These are phyloP conservation scores for Zophobas atratus DNA, from an alignment of 1,140 invertebrate genomes.

Conservation along the genomic window DNA sequence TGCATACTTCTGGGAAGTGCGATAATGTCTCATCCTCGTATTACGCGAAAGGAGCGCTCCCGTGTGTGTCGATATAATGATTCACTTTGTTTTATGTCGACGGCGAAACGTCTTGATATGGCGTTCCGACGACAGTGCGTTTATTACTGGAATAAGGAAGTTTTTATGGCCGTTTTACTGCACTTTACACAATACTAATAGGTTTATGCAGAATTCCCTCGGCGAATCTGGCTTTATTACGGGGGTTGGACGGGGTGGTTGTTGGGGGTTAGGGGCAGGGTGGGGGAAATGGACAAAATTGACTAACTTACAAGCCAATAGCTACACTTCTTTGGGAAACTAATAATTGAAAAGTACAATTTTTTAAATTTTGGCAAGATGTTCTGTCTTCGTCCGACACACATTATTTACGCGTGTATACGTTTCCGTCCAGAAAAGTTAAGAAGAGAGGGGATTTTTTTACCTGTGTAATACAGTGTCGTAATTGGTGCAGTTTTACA, in stretches of 20 bases:
- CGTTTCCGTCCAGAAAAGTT: no score
- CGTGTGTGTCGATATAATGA: conserved; percentile 7
- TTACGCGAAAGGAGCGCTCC: not conserved
- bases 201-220: conserved; percentile 16
- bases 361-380: no score
- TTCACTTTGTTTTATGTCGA: conserved; percentile 2
- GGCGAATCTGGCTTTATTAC: not conserved
- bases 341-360: no score
- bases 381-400: no score
- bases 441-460: no score
- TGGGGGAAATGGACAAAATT: no score
- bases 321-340: no score
- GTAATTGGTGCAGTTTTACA: no score
- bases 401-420: no score
- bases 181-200: conserved; percentile 34
- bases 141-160: conserved; percentile 16
- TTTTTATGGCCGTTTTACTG: conserved; percentile 30
- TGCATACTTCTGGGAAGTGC: conserved; percentile 1
- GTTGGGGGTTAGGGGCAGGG: not conserved
- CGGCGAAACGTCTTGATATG: not conserved
- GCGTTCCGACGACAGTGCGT: conserved; percentile 7
- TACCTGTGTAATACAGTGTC: no score
- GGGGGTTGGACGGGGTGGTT: not conserved
- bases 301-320: no score
- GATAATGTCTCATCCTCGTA: not conserved